Evolutionary conservation across 2,797 vertebrate species (phyloP), one percentile per base, ranked within the genome.

Genomic region (Lacerta bilineata): DNA sequence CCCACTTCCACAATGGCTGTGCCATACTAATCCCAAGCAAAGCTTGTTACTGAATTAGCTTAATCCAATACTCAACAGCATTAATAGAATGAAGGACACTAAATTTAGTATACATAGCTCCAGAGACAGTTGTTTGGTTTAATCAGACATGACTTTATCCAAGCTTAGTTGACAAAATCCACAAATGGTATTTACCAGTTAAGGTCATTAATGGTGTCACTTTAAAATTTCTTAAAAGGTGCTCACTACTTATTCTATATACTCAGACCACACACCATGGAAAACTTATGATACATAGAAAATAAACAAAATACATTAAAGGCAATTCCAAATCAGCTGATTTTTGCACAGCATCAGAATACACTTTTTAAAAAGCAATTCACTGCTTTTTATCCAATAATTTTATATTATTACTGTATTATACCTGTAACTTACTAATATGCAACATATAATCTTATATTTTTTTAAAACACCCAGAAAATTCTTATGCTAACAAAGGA

Each of bases 111-210:
- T 84, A 86, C 25, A 91, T 80, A 93, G 87, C 87, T 90, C 43
- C 81, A 90, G 85, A 92, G 90, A 89, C 83, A 91, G 79, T 90
- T 93, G 90, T 77, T 91, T 88, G 88, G 89, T 93, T 94, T 95
- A 94, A 96, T 92, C 85, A 89, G 93, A 87, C 82, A 69, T 94
- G 94, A 94, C 95, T 95, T 95, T 68, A 95, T 94, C 93, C 91
- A 91, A 92, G 92, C 90, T 95, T 88, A 93, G 85, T 91, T 92
- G 86, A 69, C 82, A 66, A 94, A 95, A 95, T 92, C 93, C 86
- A 89, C 46, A 86, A 90, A 89, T 76, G 87, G 91, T 88, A 95
- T 91, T 94, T 94, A 89, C 80, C 87, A 41, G 82, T 87, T 92
- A 94, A 91, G 39, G 71, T 86, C 76, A 64, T 93, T 88, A 94